Evolutionary conservation across 2,797 vertebrate species (phyloP), one percentile per base, ranked within the genome.

Genomic region (Pipistrellus pygmaeus): DNA sequence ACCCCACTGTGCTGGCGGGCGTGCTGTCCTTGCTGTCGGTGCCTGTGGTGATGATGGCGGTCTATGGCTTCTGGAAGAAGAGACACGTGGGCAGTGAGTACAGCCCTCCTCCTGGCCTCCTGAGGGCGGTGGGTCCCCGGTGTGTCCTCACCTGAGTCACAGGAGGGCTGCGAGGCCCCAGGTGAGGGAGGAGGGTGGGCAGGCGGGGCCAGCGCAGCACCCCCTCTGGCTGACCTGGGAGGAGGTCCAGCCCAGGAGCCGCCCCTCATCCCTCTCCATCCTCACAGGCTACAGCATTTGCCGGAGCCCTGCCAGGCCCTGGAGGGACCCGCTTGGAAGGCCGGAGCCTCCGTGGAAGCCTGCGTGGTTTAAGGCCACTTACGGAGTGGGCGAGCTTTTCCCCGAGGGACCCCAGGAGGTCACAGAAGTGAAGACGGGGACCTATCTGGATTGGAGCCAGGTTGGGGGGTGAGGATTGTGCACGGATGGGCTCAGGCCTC

Each of bases 31-130:
- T 95, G 25, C 71, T 97, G 12, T 60, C 3, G 0, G 35, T 25
- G 11, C 62, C 86, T 0, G n/a, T 94, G 92, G 32, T 81, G 48
- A 4, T 94, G 48, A 32, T 84, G 0, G 7, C 86, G 23, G 62
- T 35, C 72, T 97, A 96, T 2, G 68, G 93, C 10, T 30, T 97
- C 80, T 97, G 97, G 97, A 97, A 95, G 97, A 97, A 91, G 92
- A 96, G 76, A 57, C 94, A 96, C 32, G 6, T 81, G 88, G 88
- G 96, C 88, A 96, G 97, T 97, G 73, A 97, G 97, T 97, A 60
- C 12, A 48, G 23, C 27, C 53, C 3, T 3, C 18, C 46, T 57
- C 41, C 55, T 6, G 4, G 18, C 11, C 57, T 64, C 18, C 23
- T 0, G 1, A 27, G 81, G 71, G 30, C 20, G 55, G 55, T 76